These are phyloP conservation scores for Drosophila paucipuncta DNA, from an alignment of 2,888 invertebrate genomes.

Conservation along the genomic window DNA sequence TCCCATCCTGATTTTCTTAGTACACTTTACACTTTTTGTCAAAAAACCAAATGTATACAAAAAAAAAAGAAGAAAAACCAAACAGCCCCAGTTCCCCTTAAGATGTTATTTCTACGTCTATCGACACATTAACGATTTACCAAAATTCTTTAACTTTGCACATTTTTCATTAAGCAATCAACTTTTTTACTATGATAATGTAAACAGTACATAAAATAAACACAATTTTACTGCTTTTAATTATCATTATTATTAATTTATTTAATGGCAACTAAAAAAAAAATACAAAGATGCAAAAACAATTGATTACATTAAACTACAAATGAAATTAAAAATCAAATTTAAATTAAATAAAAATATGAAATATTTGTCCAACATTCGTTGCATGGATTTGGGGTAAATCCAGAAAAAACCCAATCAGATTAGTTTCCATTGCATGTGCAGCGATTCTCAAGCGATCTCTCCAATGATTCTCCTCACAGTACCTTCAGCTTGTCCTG, in stretches of 20 bases:
- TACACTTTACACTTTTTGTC: neutral
- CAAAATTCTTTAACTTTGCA: neutral
- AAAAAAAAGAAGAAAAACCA: neutral
- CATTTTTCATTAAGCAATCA: neutral
- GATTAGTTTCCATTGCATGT: neutral
- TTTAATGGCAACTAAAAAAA: neutral
- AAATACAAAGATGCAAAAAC: no score
- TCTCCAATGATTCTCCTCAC: neutral
- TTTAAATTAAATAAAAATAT: neutral
- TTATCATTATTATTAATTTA: neutral
- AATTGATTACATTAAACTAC: no score
- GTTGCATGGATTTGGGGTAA: neutral
- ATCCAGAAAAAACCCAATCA: neutral
- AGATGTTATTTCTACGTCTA: neutral
- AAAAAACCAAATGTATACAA: neutral
- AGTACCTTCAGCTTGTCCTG: neutral
- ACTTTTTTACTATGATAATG: neutral
- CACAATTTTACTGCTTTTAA: neutral
- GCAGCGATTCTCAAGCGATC: neutral
- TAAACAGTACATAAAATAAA: neutral
- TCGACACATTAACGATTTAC: neutral
- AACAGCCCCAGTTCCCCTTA: neutral
- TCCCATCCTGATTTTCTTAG: neutral
- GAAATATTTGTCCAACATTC: neutral
- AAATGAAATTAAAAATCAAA: neutral